phyloP scores from a whole-genome alignment of 2,888 invertebrate genomes.

The Lomographa bimaculata region DNA sequence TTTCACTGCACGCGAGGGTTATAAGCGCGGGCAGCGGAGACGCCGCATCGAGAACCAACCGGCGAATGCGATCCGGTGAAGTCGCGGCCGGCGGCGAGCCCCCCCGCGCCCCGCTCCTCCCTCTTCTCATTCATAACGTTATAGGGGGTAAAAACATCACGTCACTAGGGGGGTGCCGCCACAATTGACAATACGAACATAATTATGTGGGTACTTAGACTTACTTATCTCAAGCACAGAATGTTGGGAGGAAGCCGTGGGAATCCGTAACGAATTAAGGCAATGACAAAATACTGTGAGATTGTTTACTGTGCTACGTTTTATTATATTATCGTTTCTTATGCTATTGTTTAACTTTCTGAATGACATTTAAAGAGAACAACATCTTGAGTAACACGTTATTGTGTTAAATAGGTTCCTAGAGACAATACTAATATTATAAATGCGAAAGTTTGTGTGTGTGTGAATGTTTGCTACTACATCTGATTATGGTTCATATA shows the following conservation, averaged over 20 bases:
- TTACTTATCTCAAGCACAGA: slow-evolving; percentile 35
- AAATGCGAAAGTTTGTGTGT: too few species aligned
- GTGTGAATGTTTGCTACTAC: too few species aligned
- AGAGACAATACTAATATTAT: too few species aligned
- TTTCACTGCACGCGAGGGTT: slow-evolving; percentile 75
- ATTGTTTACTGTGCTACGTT: slow-evolving; percentile 21
- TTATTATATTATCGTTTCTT: slow-evolving; percentile 13
- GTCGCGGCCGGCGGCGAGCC: slow-evolving; percentile 39
- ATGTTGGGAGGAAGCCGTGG: too few species aligned
- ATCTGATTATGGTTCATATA: too few species aligned
- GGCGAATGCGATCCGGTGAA: slow-evolving; percentile 63
- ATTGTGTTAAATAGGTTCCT: too few species aligned
- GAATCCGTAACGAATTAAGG: slow-evolving; percentile 38
- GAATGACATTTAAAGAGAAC: not conserved
- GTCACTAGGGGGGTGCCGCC: slow-evolving; percentile 49
- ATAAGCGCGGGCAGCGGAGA: slow-evolving; percentile 40
- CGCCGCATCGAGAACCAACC: slow-evolving; percentile 60
- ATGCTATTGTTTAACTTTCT: slow-evolving; percentile 15
- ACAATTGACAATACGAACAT: slow-evolving; percentile 52
- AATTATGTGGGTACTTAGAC: slow-evolving; percentile 55
- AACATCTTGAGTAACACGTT: too few species aligned
- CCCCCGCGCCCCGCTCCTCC: slow-evolving; percentile 30
- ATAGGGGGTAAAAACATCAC: slow-evolving; percentile 66
- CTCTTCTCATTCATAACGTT: slow-evolving; percentile 71
- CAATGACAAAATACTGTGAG: slow-evolving; percentile 29